Evolutionary conservation across 2,797 vertebrate genomes (phyloP), one percentile per base, ranked within the genome.

Genomic region (Poecilia picta): DNA sequence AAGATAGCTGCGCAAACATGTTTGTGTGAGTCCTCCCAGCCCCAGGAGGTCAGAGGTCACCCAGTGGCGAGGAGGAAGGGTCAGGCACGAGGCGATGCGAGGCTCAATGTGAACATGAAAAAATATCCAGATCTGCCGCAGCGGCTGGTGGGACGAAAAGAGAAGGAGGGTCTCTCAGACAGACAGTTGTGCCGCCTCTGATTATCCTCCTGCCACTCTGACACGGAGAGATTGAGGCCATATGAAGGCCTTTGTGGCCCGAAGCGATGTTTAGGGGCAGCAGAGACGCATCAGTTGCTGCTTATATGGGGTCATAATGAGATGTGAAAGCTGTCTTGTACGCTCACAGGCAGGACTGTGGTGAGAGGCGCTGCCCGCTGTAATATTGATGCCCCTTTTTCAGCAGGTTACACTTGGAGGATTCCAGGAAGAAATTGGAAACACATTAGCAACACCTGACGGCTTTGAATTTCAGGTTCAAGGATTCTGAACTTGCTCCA

Each of bases 301-400:
- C 89, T 92, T 94, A 90, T 88, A 89, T 93, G 82, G 84, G 91
- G 90, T 94, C 89, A 92, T 93, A 93, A 94, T 94, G 92, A 94
- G 88, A 93, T 94, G 93, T 94, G 94, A 94, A 93, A 92, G 93
- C 93, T 93, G 94, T 92, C 93, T 93, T 92, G 90, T 94, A 91
- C 77, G 92, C 93, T 94, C 90, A 92, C 89, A 84, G 91, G 91
- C 92, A 91, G 92, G 89, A 93, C 87, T 87, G 89, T 92, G 80
- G 88, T 45, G 71, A 85, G 89, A 90, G 85, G 89, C 81, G 39
- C 71, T 41, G 70, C 82, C 73, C 62, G 76, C 89, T 93, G 89
- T 89, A 94, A 92, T 91, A 94, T 91, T 91, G 93, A 94, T 93
- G 91, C 72, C 33, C 33, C 46, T 85, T 93, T 93, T 90, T 88